Base-by-base conservation (phyloP, 2,113 vertebrate genomes). In the Brachirus orientalis region DNA sequence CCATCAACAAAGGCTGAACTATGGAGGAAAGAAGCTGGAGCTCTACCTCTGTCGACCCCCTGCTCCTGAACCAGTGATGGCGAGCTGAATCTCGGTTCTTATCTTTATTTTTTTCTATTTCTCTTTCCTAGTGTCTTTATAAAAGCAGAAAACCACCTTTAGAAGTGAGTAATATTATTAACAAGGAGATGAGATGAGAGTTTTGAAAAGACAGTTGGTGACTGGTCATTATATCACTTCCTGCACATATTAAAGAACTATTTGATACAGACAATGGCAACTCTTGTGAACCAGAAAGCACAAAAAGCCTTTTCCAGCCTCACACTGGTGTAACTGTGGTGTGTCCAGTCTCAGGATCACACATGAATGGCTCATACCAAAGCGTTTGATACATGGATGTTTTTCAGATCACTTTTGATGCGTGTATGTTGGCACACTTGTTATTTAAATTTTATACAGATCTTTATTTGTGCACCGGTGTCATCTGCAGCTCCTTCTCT, bases 1-100 rank as follows among this genome's bases (percentile, higher is more conserved):
- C 93, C 77, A 94, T 97, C 77, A 85, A 85, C 87, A 83, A 88
- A 62, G 72, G 79, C 69, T 82, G 73, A 84, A 75, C 63, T 69
- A 44, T 0, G 38, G 8, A 1, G 16, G 36, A 37, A 82, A 8
- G 9, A 7, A 8, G 13, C 19, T 1, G 22, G 18, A 16, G 51
- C 6, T 87, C 86, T 22, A 90, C 81, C 50, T 77, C 66, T 37
- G 37, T 16, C 1, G 45, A 50, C 8, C 48, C 28, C 4, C 10
- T 1, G 1, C 10, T 22, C 44, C 11, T 43, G 18, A 61, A 69
- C 16, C 1, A 0, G 48, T 38, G 61, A 55, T 50, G 20, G 3
- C 22, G 13, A 47, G 58, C 70, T 66, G 69, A 82, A 70, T 69
- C 75, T 74, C 37, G 72, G 69, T 22, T 50, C 18, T 53, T 41